Evolutionary conservation across 1,140 invertebrate species (phyloP), one percentile per base, ranked within the genome.

Genomic region (Schlechtendalia chinensis): DNA sequence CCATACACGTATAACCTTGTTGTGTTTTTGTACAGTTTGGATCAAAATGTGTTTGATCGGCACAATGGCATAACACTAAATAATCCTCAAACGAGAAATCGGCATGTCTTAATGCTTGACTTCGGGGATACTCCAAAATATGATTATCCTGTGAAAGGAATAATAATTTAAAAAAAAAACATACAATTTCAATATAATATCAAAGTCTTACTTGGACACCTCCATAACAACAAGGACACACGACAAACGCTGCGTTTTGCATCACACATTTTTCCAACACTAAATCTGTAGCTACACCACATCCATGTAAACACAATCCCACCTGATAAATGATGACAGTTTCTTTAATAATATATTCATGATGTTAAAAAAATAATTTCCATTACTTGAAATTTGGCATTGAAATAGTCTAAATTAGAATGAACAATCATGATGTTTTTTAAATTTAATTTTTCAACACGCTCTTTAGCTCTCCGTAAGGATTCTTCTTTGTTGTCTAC

Each of bases 201-300:
- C 32, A 39, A 39, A 12, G 22, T 61, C 71, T 67, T 61, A 84
- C 89, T 83, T 93, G 91, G 58, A 98, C 88, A 4, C 91, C 91
- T 6, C 96, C 96, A 86, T 98, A 98, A 85, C 96, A 98, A 85
- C 97, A 98, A 1, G 96, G 96, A 86, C 94, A 97, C 79, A 94
- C 89, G 5, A 97, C 92, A 88, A 98, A 97, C 81, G 91, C 88
- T 0, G 96, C 95, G 71, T 89, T 88, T 19, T 89, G 89, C 29
- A 89, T 85, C 4, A 94, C 88, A 85, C 96, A 98, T 83, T 93
- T 92, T 82, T 94, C 89, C 67, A 98, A 87, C 1, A 98, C 95
- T 81, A 98, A 89, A 87, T 98, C 96, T 17, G 95, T 97, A 5
- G 96, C 95, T 16, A 95, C 92, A 19, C 96, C 96, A 87, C 96